phyloP scores from a whole-genome alignment of 2,113 vertebrate species.

The Anguilla rostrata region DNA sequence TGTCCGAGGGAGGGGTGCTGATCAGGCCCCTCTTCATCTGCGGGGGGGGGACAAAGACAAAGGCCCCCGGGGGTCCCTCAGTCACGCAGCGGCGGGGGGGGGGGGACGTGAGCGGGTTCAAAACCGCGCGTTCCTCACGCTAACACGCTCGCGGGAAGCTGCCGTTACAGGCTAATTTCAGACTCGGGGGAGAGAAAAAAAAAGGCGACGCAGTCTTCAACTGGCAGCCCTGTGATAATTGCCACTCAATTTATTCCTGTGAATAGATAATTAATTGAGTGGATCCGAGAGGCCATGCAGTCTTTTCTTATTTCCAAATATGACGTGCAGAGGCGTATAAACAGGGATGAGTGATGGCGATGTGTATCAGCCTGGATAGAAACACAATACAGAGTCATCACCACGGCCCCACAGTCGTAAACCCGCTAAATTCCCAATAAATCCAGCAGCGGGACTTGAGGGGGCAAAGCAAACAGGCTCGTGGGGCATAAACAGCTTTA shows the following conservation, averaged over 20 bases:
- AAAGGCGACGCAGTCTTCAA: neutral
- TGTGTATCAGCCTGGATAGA: neutral
- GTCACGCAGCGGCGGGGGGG: neutral
- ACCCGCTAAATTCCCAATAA: slow-evolving; percentile 4
- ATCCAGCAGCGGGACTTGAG: neutral
- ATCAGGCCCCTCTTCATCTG: slow-evolving; percentile 98
- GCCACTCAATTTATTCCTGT: neutral
- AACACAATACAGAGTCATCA: neutral
- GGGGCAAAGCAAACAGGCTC: neutral
- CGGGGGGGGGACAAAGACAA: slow-evolving; percentile 19
- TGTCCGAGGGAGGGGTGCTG: slow-evolving; percentile 96
- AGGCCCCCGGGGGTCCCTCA: neutral
- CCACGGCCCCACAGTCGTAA: neutral
- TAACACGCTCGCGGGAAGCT: neutral
- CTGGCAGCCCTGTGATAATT: neutral
- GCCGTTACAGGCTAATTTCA: neutral
- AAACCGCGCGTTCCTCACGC: too few species aligned
- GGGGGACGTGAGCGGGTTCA: neutral
- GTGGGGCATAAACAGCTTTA: neutral
- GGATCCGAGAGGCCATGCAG: neutral
- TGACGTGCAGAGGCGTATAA: neutral
- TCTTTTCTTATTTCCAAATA: slow-evolving; percentile 5
- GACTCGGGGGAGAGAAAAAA: neutral
- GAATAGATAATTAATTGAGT: slow-evolving; percentile 1
- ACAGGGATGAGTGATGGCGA: neutral